These are phyloP conservation scores for Dicaeum eximium DNA, from an alignment of 2,113 vertebrate genomes.

Conservation along the genomic window DNA sequence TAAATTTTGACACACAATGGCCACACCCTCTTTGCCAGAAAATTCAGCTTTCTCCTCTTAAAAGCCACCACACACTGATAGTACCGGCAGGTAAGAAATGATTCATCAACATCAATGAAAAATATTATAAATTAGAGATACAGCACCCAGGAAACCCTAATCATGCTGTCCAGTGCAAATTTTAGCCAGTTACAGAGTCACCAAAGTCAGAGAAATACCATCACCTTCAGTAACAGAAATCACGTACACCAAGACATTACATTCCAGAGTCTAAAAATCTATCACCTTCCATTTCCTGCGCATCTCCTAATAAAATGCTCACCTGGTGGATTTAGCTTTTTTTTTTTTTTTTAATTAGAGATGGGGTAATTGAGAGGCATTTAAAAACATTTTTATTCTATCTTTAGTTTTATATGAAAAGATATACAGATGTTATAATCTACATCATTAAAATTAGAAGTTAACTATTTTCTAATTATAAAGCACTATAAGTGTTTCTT, in stretches of 20 bases:
- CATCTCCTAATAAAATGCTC: neutral
- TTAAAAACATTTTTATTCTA: neutral
- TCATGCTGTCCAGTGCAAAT: neutral
- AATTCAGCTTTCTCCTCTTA: neutral
- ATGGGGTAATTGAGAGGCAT: neutral
- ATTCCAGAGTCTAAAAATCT: neutral
- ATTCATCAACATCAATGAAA: neutral
- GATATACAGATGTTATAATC: neutral
- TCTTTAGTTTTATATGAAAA: neutral
- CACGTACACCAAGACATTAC: neutral
- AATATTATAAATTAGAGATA: neutral
- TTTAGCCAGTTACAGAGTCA: neutral
- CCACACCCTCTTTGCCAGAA: neutral
- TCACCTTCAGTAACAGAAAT: neutral
- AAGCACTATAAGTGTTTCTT: neutral
- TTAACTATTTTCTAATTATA: neutral
- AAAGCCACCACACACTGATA: fast-evolving
- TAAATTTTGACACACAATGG: neutral
- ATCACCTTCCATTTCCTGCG: neutral
- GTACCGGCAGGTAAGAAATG: neutral
- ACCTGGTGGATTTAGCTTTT: neutral
- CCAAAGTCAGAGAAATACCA: neutral
- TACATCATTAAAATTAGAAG: neutral
- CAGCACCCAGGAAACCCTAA: neutral
- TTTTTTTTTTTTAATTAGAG: neutral